These are phyloP conservation scores for Melanargia galathea DNA, from an alignment of 2,888 invertebrate species.

Conservation along the genomic window DNA sequence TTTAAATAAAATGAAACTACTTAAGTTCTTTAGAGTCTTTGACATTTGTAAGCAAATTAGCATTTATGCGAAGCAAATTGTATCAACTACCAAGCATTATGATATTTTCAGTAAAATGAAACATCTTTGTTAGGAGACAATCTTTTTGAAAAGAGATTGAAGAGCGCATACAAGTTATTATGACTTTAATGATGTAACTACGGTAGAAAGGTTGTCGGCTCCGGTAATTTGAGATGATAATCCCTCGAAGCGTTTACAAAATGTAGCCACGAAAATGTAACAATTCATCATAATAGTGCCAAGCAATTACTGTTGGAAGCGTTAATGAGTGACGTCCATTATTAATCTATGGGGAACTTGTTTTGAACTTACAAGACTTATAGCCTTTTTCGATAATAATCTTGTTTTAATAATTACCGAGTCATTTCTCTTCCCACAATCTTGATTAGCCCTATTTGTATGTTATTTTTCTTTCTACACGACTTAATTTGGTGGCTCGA, in stretches of 20 bases:
- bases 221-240: constrained; percentile 59
- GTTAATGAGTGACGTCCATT: constrained; percentile 77
- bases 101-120: constrained; percentile 33
- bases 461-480: constrained; percentile 68
- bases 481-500: constrained; percentile 72
- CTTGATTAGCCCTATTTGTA: constrained; percentile 77
- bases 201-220: constrained; percentile 44
- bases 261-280: constrained; percentile 68
- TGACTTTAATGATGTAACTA: constrained; percentile 55
- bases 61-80: constrained; percentile 46
- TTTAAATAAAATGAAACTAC: constrained; percentile 78
- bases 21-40: constrained; percentile 73
- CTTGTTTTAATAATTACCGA: constrained; percentile 79
- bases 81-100: constrained; percentile 30
- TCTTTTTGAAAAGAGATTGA: constrained; percentile 43
- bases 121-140: constrained; percentile 39
- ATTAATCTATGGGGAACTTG: constrained; percentile 75
- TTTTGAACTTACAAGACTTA: constrained; percentile 73
- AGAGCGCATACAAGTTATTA: constrained; percentile 51
- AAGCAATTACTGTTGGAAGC: constrained; percentile 71
- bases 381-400: constrained; percentile 77
- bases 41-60: constrained; percentile 75
- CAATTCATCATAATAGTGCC: constrained; percentile 71
- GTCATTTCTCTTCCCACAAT: constrained; percentile 75
- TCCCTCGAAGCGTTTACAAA: constrained; percentile 69